These are phyloP conservation scores for Artemia franciscana DNA, from an alignment of 1,140 invertebrate species.

Conservation along the genomic window DNA sequence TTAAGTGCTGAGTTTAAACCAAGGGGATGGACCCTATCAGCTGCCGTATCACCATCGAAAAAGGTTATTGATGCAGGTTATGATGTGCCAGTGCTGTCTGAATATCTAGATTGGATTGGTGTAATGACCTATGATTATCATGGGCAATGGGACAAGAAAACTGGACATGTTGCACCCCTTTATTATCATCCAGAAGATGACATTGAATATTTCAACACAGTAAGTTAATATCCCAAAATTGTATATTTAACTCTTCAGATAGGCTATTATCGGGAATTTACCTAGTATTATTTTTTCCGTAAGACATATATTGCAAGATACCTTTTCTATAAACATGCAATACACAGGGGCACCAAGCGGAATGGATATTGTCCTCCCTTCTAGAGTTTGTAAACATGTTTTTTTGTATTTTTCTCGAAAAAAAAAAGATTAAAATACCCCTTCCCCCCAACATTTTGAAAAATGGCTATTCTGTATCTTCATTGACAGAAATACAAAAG, in stretches of 20 bases:
- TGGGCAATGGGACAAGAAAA: constrained; percentile 70
- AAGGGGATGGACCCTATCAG: constrained; percentile 31
- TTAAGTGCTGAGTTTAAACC: constrained; percentile 44
- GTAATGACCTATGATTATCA: constrained; percentile 65
- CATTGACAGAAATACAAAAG: too few species aligned
- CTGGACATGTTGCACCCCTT: constrained; percentile 62
- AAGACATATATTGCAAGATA: too few species aligned
- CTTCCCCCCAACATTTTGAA: too few species aligned
- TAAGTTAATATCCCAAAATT: constrained; percentile 41
- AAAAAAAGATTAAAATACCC: too few species aligned
- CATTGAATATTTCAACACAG: constrained; percentile 48
- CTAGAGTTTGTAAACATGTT: too few species aligned
- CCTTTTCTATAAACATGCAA: too few species aligned
- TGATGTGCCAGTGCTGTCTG: constrained; percentile 39
- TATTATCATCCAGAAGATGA: constrained; percentile 43
- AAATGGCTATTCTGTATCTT: too few species aligned
- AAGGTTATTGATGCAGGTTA: constrained; percentile 34
- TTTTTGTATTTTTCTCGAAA: too few species aligned
- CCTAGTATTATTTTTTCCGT: neutral
- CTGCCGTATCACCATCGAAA: constrained; percentile 32
- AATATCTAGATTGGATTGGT: constrained; percentile 60
- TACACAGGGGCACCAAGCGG: too few species aligned
- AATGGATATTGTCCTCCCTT: too few species aligned
- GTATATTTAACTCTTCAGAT: too few species aligned
- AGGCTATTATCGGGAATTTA: too few species aligned